These are phyloP conservation scores for Pararge aegeria DNA, from an alignment of 1,140 invertebrate species.

Conservation along the genomic window DNA sequence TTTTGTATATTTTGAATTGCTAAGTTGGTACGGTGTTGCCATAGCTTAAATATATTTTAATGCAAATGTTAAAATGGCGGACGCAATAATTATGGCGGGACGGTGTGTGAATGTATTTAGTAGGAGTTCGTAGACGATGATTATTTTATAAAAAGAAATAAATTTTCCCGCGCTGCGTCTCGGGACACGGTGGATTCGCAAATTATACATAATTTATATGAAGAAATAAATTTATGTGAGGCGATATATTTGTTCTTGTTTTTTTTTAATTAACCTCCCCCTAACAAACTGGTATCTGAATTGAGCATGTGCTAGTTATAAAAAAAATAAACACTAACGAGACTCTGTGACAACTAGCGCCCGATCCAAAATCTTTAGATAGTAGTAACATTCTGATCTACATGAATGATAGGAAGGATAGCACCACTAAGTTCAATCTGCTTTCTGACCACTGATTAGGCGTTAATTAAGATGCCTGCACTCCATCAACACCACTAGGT, in stretches of 20 bases:
- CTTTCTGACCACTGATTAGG: too few relatives aligned
- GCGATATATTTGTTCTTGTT: conserved; percentile 14
- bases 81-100: conserved; percentile 44
- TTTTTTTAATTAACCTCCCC: not conserved
- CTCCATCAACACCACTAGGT: too few relatives aligned
- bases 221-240: conserved; percentile 78
- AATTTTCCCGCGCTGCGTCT: conserved; percentile 65
- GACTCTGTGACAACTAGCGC: too few relatives aligned
- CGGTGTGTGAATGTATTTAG: conserved; percentile 57
- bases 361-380: too few relatives aligned
- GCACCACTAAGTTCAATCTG: too few relatives aligned
- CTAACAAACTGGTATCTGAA: too few relatives aligned
- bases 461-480: too few relatives aligned
- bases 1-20: conserved; percentile 52
- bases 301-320: too few relatives aligned
- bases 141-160: conserved; percentile 69
- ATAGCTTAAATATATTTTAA: conserved; percentile 48
- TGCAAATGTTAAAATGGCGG: conserved; percentile 51
- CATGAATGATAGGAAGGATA: too few relatives aligned
- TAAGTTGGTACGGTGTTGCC: conserved; percentile 29
- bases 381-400: too few relatives aligned
- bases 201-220: conserved; percentile 79
- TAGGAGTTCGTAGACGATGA: conserved; percentile 65
- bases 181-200: conserved; percentile 75
- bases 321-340: too few relatives aligned